Evolutionary conservation across 1,140 invertebrate species (phyloP).

Genomic region (Hermetia illucens): DNA sequence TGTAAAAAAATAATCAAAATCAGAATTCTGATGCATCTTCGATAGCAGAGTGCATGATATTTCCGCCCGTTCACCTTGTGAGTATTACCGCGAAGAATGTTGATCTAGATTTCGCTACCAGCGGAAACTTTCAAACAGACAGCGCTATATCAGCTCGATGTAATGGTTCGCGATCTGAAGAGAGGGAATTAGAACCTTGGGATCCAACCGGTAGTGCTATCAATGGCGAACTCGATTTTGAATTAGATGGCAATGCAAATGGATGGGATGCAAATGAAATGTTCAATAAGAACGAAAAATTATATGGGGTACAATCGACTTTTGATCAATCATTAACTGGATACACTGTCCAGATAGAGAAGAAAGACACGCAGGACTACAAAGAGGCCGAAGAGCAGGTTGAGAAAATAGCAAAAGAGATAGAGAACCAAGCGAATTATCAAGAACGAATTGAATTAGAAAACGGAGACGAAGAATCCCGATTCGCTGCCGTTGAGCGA

Average conservation of each 20-base stretch:
- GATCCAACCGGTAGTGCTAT: constrained; percentile 47
- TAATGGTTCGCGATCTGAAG: constrained; percentile 45
- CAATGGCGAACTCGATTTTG: constrained; percentile 45
- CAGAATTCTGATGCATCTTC: constrained; percentile 36
- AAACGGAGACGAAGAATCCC: constrained; percentile 74
- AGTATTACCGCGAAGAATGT: constrained; percentile 63
- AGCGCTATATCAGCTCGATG: constrained; percentile 48
- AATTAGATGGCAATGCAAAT: constrained; percentile 58
- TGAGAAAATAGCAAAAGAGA: constrained; percentile 75
- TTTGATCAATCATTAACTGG: constrained; percentile 73
- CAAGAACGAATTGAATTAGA: constrained; percentile 70
- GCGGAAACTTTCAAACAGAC: constrained; percentile 74
- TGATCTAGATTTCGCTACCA: constrained; percentile 75
- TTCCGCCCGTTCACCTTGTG: constrained; percentile 68
- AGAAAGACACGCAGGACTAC: constrained; percentile 73
- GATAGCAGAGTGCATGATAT: constrained; percentile 70
- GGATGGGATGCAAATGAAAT: constrained; percentile 92
- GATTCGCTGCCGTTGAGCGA: constrained; percentile 58
- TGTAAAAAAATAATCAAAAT: constrained; percentile 45
- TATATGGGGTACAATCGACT: constrained; percentile 76
- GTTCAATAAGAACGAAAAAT: constrained; percentile 83
- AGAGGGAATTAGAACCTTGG: constrained; percentile 82
- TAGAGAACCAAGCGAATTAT: constrained; percentile 69
- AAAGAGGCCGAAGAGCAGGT: constrained; percentile 73
- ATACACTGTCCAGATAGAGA: constrained; percentile 76